These are phyloP conservation scores for Recurvirostra avosetta DNA, from an alignment of 2,113 vertebrate genomes.

Conservation along the genomic window DNA sequence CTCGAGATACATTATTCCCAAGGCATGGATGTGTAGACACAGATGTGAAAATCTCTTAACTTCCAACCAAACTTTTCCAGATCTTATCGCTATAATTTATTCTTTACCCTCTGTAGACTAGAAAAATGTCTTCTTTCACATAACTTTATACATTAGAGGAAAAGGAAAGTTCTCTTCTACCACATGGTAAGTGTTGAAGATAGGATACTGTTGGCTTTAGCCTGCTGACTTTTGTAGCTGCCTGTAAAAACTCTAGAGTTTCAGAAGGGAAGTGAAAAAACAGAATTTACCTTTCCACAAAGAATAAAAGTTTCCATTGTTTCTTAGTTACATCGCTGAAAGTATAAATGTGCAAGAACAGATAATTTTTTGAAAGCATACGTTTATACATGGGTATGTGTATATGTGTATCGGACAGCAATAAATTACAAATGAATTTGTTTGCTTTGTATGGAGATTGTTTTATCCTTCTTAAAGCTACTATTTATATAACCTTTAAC, in stretches of 20 bases:
- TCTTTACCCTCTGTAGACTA: conserved; percentile 75
- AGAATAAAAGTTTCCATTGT: conserved; percentile 65
- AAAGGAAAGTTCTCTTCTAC: conserved; percentile 56
- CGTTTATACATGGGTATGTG: not conserved
- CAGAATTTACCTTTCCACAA: conserved; percentile 68
- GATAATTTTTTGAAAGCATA: conserved; percentile 34
- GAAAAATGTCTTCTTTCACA: conserved; percentile 74
- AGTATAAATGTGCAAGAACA: conserved; percentile 19
- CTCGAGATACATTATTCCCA: conserved; percentile 77
- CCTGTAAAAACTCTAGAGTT: conserved; percentile 70
- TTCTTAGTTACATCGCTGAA: not conserved
- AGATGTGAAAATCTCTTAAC: conserved; percentile 88
- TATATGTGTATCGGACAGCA: conserved; percentile 41
- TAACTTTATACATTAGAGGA: conserved; percentile 71
- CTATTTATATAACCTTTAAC: conserved; percentile 82
- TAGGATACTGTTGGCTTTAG: conserved; percentile 59
- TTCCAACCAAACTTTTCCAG: conserved; percentile 81
- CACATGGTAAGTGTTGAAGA: conserved; percentile 51
- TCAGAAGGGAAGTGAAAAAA: conserved; percentile 68
- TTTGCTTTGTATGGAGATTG: conserved; percentile 75
- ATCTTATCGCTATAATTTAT: conserved; percentile 87
- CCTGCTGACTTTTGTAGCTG: conserved; percentile 60
- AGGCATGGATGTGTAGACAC: conserved; percentile 81
- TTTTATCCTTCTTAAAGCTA: conserved; percentile 75
- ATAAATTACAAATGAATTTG: conserved; percentile 77